Evolutionary conservation across 2,797 vertebrate genomes (phyloP).

Genomic region (Myioborus miniatus): DNA sequence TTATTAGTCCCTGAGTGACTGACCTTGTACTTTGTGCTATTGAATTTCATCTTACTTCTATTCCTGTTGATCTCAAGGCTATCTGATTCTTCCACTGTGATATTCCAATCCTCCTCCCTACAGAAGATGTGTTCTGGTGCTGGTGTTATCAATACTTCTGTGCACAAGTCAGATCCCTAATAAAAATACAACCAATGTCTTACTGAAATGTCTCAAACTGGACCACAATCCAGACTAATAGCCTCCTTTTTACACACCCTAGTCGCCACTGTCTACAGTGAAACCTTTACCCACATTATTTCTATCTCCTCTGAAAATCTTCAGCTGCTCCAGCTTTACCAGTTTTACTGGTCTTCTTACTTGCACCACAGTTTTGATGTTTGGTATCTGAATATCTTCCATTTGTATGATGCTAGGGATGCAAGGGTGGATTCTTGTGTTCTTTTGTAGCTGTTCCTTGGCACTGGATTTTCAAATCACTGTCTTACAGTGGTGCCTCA

Average conservation of each 20-base stretch:
- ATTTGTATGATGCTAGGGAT: not conserved
- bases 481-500: not conserved
- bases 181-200: not conserved
- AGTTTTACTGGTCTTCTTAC: not conserved
- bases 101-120: not conserved
- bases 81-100: not conserved
- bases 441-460: not conserved
- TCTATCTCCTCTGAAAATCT: not conserved
- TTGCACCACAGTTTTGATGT: not conserved
- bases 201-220: not conserved
- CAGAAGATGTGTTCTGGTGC: not conserved
- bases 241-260: not conserved
- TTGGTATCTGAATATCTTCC: not conserved
- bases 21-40: slow-evolving; percentile 64
- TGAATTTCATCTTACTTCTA: slow-evolving; percentile 60
- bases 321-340: not conserved
- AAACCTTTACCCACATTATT: not conserved
- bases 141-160: not conserved
- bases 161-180: not conserved
- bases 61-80: slow-evolving; percentile 42
- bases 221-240: not conserved
- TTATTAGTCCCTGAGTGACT: slow-evolving; percentile 59
- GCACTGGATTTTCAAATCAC: not conserved
- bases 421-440: not conserved
- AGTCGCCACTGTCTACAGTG: not conserved